Conservation (phyloP, 2,113 vertebrate genomes). For the Meles meles region DNA sequence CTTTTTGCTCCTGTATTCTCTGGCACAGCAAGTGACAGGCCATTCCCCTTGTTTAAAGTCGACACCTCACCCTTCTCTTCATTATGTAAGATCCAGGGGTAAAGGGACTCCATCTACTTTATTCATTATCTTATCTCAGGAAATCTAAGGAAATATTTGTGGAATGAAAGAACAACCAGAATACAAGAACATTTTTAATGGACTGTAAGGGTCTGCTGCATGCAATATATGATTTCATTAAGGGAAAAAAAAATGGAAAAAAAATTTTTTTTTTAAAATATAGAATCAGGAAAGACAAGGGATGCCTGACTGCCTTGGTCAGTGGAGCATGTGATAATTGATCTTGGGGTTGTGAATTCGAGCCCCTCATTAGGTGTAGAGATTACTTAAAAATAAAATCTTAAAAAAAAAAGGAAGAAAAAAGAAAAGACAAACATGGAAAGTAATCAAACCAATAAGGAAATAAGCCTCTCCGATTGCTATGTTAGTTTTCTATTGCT, state of each 20-base stretch:
- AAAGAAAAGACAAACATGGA: not conserved
- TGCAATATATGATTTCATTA: not conserved
- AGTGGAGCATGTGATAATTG: not conserved
- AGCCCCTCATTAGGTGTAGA: not conserved
- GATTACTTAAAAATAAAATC: not conserved
- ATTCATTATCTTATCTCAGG: not conserved
- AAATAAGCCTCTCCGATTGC: not conserved
- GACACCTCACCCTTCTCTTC: not conserved
- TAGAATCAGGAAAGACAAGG: not conserved
- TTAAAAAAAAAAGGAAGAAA: not conserved
- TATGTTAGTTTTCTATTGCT: not conserved
- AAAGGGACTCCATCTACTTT: not conserved
- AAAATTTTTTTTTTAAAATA: not conserved
- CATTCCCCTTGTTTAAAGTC: not conserved
- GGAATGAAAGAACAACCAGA: not conserved
- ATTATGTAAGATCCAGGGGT: not conserved
- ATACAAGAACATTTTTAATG: not conserved
- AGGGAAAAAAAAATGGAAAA: not conserved
- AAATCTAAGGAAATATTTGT: not conserved
- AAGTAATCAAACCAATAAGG: not conserved
- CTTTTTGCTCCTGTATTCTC: not conserved
- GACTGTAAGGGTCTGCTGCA: accelerated
- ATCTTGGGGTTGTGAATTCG: not conserved
- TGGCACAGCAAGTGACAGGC: not conserved
- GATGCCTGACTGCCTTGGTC: not conserved